A percentile compares a stretch with the other conserved stretches of the same genome.
Conservation (phyloP, 2,113 vertebrate genomes). For the Phalacrocorax brasilianus region DNA sequence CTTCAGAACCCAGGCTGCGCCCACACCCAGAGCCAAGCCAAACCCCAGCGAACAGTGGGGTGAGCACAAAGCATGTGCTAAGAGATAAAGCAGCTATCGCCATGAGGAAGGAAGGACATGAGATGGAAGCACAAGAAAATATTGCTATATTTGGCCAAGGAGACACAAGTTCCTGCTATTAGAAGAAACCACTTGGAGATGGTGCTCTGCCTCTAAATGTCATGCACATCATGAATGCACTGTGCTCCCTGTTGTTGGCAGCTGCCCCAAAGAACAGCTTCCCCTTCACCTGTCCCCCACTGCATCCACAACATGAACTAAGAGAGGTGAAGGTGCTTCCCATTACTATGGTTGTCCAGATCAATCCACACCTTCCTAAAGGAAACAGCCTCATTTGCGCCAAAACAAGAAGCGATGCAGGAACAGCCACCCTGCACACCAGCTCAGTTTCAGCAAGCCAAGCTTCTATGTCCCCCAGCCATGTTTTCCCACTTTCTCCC, state of each 20-base stretch:
- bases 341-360: not conserved
- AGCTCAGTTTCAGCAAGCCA: not conserved
- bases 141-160: accelerated
- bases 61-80: accelerated
- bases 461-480: not conserved
- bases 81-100: not conserved
- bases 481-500: not conserved
- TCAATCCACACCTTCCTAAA: not conserved
- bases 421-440: accelerated
- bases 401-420: accelerated
- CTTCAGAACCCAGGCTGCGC: not conserved
- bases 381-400: not conserved
- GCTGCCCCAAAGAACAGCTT: not conserved
- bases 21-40: not conserved
- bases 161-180: not conserved
- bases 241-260: not conserved
- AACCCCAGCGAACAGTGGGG: not conserved
- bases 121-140: not conserved
- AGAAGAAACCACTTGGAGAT: not conserved
- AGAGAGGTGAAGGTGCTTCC: not conserved
- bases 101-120: not conserved
- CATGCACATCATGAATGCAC: accelerated
- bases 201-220: accelerated
- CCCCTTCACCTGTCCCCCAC: not conserved
- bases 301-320: not conserved